Conservation (phyloP, 1,140 invertebrate genomes). For the Magallana gigas region DNA sequence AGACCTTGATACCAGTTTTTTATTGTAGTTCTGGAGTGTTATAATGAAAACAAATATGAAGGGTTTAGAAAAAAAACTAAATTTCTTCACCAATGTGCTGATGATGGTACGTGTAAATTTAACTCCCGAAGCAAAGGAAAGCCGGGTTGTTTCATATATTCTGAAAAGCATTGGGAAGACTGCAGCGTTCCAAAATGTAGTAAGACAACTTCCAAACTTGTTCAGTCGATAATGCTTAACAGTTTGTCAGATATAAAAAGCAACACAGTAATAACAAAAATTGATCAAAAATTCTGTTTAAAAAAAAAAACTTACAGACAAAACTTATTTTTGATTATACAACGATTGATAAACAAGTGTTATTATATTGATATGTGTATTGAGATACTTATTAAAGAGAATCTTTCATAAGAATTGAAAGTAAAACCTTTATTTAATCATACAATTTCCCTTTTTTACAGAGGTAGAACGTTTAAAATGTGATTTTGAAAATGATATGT, state of each 20-base stretch:
- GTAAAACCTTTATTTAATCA: no score
- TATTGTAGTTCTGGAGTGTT: background rate
- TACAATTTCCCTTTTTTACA: background rate
- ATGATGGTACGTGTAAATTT: background rate
- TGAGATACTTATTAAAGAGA: no score
- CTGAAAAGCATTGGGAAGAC: background rate
- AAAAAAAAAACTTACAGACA: no score
- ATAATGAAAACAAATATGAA: background rate
- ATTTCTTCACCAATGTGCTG: background rate
- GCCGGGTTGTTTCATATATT: background rate
- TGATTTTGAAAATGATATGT: constrained; percentile 14
- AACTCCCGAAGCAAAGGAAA: background rate
- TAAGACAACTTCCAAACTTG: background rate
- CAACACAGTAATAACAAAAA: no score
- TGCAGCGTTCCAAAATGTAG: background rate
- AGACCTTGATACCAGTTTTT: background rate
- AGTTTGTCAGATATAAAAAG: no score
- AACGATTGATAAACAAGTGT: no score
- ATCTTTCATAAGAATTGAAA: no score
- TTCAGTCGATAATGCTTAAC: no score
- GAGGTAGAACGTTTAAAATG: background rate
- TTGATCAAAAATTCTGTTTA: no score
- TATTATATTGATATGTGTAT: no score
- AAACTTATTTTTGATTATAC: no score
- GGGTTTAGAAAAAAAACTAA: background rate